Evolutionary conservation across 2,797 vertebrate genomes (phyloP).

Genomic region (Acrossocheilus fasciatus): DNA sequence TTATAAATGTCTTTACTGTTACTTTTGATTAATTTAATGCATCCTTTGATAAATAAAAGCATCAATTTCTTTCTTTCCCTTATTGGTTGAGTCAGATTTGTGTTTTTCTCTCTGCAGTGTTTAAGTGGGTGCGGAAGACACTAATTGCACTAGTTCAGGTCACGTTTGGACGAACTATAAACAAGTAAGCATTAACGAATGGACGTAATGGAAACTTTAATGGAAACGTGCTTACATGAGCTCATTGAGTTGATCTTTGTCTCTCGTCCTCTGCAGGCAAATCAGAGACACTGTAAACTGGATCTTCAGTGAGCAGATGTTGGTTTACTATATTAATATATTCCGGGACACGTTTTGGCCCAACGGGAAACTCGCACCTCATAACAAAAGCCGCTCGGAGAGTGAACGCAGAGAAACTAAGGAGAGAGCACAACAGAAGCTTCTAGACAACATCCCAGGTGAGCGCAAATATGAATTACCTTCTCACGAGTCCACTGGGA

Average conservation of each 20-base stretch:
- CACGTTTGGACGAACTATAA: slow-evolving; percentile 99
- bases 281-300: slow-evolving; percentile 97
- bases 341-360: slow-evolving; percentile 98
- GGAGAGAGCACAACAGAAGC: slow-evolving; percentile 93
- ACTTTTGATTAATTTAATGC: background rate
- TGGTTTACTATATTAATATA: slow-evolving; percentile 92
- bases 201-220: background rate
- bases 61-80: background rate
- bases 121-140: slow-evolving; percentile 99
- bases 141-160: slow-evolving; percentile 99
- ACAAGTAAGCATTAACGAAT: slow-evolving; percentile 88
- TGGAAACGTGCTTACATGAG: background rate
- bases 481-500: too few species aligned
- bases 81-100: background rate
- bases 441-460: slow-evolving; percentile 99
- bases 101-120: slow-evolving; percentile 81
- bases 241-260: background rate
- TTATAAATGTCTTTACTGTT: too few species aligned
- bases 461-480: background rate
- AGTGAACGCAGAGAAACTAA: slow-evolving; percentile 89
- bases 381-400: slow-evolving; percentile 78
- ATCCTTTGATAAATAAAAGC: background rate
- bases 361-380: slow-evolving; percentile 87
- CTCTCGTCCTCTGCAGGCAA: slow-evolving; percentile 79
- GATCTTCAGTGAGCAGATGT: slow-evolving; percentile 97